phyloP scores from a whole-genome alignment of 2,797 vertebrate genomes.

The Tauraco hartlaubi region DNA sequence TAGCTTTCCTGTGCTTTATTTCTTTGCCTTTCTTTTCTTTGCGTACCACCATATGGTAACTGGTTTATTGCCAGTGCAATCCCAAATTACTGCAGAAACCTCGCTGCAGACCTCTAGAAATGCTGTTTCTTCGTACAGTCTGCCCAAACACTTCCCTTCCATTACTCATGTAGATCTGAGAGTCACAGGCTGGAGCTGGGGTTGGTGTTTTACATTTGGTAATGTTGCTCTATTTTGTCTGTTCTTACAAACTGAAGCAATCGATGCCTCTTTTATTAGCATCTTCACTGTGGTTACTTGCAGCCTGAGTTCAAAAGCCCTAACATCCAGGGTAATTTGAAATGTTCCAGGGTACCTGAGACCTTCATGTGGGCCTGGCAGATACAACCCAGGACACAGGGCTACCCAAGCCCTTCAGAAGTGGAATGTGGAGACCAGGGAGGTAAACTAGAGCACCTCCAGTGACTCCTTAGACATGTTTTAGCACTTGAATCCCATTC shows the following conservation, averaged over 20 bases:
- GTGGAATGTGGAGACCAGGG: neutral
- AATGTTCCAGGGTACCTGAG: neutral
- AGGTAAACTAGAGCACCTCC: neutral
- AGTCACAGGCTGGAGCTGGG: neutral
- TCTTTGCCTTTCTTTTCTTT: neutral
- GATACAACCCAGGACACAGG: neutral
- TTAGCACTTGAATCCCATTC: neutral
- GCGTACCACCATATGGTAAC: neutral
- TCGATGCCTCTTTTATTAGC: neutral
- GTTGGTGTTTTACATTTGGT: neutral
- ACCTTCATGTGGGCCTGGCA: neutral
- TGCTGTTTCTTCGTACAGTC: neutral
- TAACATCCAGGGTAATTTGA: neutral
- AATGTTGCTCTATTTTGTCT: neutral
- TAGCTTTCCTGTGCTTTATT: neutral
- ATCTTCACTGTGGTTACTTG: neutral
- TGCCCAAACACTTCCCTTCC: neutral
- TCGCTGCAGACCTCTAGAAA: neutral
- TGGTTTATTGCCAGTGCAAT: slow-evolving; percentile 26
- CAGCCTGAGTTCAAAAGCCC: neutral
- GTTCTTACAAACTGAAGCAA: neutral
- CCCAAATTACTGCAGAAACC: neutral
- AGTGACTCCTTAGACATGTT: accelerated
- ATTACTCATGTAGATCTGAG: neutral
- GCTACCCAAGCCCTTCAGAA: neutral